Evolutionary conservation across 2,113 vertebrate species (phyloP), one percentile per base, ranked within the genome.

Genomic region (Acrocephalus arundinaceus): DNA sequence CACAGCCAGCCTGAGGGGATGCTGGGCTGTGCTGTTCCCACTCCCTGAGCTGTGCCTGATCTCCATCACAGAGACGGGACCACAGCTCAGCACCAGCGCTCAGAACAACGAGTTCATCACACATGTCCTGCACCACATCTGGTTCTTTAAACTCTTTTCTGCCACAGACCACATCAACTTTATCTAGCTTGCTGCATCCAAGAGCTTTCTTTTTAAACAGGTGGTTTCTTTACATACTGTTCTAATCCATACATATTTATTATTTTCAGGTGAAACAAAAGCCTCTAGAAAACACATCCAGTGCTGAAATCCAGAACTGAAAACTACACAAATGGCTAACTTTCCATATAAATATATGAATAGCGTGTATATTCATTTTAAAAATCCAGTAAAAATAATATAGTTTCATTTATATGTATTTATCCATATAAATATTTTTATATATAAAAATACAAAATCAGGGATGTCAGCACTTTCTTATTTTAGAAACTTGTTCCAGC

Each of bases 1-100:
- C 59, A 57, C 0, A 0, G 57, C 33, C 8, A 62, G 48, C 23
- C 59, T 6, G 0, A 10, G 35, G 20, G 25, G 28, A 19, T 15
- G 4, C 62, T 5, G n/a, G 1, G 43, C 10, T 25, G 37, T 9
- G 72, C 67, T 71, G 81, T 49, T 33, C 51, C 54, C 9, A 0
- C 13, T 8, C 30, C 70, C 37, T 2, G 2, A 0, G 2, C 15
- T 6, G 20, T 1, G 0, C 17, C 78, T 19, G 11, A 6, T 28
- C n/a, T 7, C 39, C 43, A 7, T 2, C 31, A 4, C 1, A 0
- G 41, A 2, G 27, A 18, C 0, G 0, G 25, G n/a, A 9, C 9
- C 37, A 11, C 19, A 0, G 6, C 13, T 7, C 25, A 35, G 65
- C 54, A 35, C 21, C 1, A 1, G 2, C 1, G 0, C 51, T 25